phyloP scores from a whole-genome alignment of 1,140 invertebrate genomes.

The Drusus annulatus region DNA sequence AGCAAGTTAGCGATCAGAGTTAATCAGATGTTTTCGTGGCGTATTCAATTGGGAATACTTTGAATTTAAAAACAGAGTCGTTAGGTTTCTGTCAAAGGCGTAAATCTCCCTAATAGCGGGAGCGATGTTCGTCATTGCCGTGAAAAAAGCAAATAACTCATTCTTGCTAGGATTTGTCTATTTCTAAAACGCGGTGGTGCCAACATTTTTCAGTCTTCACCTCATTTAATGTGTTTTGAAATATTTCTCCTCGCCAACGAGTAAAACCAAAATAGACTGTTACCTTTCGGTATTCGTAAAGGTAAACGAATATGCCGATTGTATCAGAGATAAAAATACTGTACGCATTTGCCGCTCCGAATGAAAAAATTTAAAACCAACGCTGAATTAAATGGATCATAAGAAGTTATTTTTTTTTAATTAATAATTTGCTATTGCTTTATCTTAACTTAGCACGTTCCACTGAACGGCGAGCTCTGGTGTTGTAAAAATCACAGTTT shows the following conservation, averaged over 20 bases:
- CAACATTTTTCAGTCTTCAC: conserved; percentile 30
- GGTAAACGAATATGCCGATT: too few relatives aligned
- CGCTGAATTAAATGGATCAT: too few relatives aligned
- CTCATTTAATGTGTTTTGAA: conserved; percentile 28
- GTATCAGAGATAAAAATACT: too few relatives aligned
- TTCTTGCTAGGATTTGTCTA: conserved; percentile 7
- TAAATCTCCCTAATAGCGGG: not conserved
- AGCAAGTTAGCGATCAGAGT: too few relatives aligned
- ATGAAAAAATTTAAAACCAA: too few relatives aligned
- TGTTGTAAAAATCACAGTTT: too few relatives aligned
- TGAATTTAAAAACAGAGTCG: conserved; percentile 3
- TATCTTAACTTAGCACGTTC: too few relatives aligned
- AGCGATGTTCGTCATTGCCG: conserved; percentile 6
- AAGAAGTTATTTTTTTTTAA: too few relatives aligned
- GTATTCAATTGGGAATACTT: not conserved
- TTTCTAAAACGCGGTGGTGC: conserved; percentile 27
- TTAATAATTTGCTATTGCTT: too few relatives aligned
- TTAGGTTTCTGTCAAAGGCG: not conserved
- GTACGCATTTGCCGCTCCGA: too few relatives aligned
- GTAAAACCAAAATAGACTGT: conserved; percentile 9
- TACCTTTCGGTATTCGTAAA: not conserved
- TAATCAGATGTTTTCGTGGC: too few relatives aligned
- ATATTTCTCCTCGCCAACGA: not conserved
- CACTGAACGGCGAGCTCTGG: too few relatives aligned
- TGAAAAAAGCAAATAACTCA: conserved; percentile 6